phyloP scores from a whole-genome alignment of 2,888 invertebrate genomes.

The Andrena camellia region DNA sequence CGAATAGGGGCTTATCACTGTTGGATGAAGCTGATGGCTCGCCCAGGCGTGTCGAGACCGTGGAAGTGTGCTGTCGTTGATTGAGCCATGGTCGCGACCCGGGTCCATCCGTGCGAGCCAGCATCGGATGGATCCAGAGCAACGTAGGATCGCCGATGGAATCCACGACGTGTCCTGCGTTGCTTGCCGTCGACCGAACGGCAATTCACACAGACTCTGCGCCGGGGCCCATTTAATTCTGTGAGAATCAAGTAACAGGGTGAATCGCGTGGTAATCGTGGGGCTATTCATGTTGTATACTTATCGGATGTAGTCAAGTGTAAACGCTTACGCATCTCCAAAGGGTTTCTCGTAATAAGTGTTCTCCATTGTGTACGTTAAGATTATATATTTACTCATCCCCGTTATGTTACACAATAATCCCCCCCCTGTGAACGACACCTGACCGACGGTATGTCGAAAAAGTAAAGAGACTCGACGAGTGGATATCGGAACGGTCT shows the following conservation, averaged over 20 bases:
- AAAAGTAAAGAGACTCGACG: conserved; percentile 71
- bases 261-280: conserved; percentile 62
- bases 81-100: conserved; percentile 14
- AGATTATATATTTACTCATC: conserved; percentile 37
- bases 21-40: conserved; percentile 23
- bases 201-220: conserved; percentile 5
- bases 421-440: conserved; percentile 43
- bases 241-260: conserved; percentile 46
- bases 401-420: conserved; percentile 44
- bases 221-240: conserved; percentile 9
- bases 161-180: too few species aligned
- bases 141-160: conserved; percentile 4
- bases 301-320: conserved; percentile 48
- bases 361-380: conserved; percentile 56
- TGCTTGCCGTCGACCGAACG: conserved; percentile 12
- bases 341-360: conserved; percentile 47
- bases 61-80: conserved; percentile 19
- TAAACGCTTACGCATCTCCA: conserved; percentile 52
- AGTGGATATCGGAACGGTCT: conserved; percentile 70
- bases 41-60: neutral
- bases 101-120: neutral
- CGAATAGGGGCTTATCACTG: conserved; percentile 24
- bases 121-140: neutral
- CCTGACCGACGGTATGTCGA: conserved; percentile 54
- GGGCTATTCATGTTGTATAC: conserved; percentile 58